Evolutionary conservation across 2,888 invertebrate species (phyloP), one percentile per base, ranked within the genome.

Genomic region (Ommatoiulus sabulosus): DNA sequence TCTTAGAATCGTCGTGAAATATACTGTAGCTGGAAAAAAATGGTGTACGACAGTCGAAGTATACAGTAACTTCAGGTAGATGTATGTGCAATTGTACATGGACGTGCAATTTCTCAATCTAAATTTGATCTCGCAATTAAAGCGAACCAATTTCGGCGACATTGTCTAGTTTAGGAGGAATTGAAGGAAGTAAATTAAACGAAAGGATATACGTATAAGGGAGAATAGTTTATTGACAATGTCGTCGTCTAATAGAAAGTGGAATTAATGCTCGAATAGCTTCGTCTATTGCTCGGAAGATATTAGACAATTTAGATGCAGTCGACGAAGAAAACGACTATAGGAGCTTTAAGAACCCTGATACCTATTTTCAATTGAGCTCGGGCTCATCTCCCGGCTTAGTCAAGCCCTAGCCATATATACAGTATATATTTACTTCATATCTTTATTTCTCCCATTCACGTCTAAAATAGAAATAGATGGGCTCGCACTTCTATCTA

Each of bases 261-360:
- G 85, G 85, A 85, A 85, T 85, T 85, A 85, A 85, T 85, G 85
- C 85, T 44, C 46, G 44, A 85, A 85, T 85, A 85, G 85, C 17
- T 85, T 85, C 43, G 85, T 85, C 46, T 85, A 46, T 85, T 85
- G 85, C 85, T 17, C 44, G 46, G 46, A 85, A 85, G 85, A 43
- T 44, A 85, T 85, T 85, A 85, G 85, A 85, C 44, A 85, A 46
- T 85, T 85, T 85, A 85, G 85, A 85, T 12, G 46, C 46, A 46
- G 44, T 6, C 44, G 84, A 20, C 44, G n/a, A 20, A 72, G n/a
- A 20, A 20, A 85, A 44, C n/a, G 15, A 52, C 52, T 44, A 85
- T 44, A 43, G 85, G 85, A 46, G 46, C 44, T 85, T 85, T 17
- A 85, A 85, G 46, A n/a, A 85, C 85, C 17, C 5, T 84, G 85